These are phyloP conservation scores for Pogonognathellus flavescens DNA, from an alignment of 1,140 invertebrate genomes.

Conservation along the genomic window DNA sequence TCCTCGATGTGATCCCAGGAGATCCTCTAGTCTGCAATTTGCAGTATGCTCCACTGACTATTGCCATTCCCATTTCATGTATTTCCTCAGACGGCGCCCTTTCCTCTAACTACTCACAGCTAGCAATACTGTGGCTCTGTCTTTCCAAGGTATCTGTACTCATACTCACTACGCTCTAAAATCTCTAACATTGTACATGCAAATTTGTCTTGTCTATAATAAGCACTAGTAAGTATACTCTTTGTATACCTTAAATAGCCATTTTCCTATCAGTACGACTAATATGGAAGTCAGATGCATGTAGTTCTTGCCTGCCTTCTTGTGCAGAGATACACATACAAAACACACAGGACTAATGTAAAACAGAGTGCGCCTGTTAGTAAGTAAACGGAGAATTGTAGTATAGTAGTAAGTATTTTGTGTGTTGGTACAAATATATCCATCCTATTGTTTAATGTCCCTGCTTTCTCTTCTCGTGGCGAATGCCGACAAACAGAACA, in stretches of 20 bases:
- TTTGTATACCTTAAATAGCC: slow-evolving; percentile 24
- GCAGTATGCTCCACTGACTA: slow-evolving; percentile 64
- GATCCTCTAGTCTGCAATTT: slow-evolving; percentile 65
- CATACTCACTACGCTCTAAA: background rate
- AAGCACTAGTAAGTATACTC: background rate
- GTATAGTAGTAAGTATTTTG: slow-evolving; percentile 12
- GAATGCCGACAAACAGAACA: background rate
- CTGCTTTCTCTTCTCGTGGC: slow-evolving; percentile 20
- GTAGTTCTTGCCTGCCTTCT: background rate
- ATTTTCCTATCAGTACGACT: background rate
- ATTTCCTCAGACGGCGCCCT: slow-evolving; percentile 52
- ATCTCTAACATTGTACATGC: background rate
- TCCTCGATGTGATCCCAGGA: slow-evolving; percentile 65
- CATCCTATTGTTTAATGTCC: slow-evolving; percentile 30
- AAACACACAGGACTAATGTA: background rate
- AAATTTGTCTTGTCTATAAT: slow-evolving; percentile 26
- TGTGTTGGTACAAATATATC: background rate
- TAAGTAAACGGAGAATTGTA: background rate
- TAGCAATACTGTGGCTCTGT: too few relatives aligned
- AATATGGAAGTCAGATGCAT: background rate
- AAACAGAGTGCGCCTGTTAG: too few relatives aligned
- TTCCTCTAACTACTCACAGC: background rate
- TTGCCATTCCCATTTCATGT: slow-evolving; percentile 62
- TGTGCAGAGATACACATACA: background rate
- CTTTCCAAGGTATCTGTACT: background rate